Base-by-base conservation (phyloP, 2,888 invertebrate genomes). In the Helobdella robusta region DNA sequence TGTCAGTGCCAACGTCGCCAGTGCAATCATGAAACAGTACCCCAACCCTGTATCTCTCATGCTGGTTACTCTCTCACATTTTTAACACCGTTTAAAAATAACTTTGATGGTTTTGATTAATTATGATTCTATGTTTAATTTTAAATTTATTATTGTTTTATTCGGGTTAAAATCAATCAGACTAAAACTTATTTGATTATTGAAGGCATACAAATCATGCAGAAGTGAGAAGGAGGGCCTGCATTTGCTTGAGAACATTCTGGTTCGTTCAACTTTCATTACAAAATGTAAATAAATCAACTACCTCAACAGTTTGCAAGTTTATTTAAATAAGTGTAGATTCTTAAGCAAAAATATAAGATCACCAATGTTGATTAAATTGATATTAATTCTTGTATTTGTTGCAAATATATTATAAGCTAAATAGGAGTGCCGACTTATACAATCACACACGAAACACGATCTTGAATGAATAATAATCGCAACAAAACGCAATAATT, bases 41-140 rank as follows among this genome's bases (percentile, higher is more conserved):
- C 56, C 56, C n/a, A 56, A 28, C n/a, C 56, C 56, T n/a, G 32
- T n/a, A 56, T 56, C 56, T 28, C 56, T 56, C 4, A 25, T 56
- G n/a, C 30, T 30, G 56, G 56, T 56, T n/a, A n/a, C 11, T 40
- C n/a, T n/a, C 11, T 40, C 44, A 15, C 11, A n/a, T 40, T 11
- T 40, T n/a, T 40, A n/a, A n/a, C n/a, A n/a, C n/a, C n/a, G n/a
- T n/a, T n/a, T n/a, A n/a, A n/a, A n/a, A n/a, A n/a, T n/a, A n/a
- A n/a, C n/a, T n/a, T n/a, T n/a, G n/a, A n/a, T n/a, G n/a, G n/a
- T n/a, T n/a, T n/a, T n/a, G n/a, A n/a, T n/a, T n/a, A n/a, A n/a
- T n/a, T n/a, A n/a, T n/a, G n/a, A n/a, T n/a, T n/a, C n/a, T n/a
- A n/a, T n/a, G n/a, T 40, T 40, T 40, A 40, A 15, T 40, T 40